Percentiles rank a stretch among this genome's conserved stretches.
Conservation (phyloP, 2,113 vertebrate genomes). For the Hoplias malabaricus region DNA sequence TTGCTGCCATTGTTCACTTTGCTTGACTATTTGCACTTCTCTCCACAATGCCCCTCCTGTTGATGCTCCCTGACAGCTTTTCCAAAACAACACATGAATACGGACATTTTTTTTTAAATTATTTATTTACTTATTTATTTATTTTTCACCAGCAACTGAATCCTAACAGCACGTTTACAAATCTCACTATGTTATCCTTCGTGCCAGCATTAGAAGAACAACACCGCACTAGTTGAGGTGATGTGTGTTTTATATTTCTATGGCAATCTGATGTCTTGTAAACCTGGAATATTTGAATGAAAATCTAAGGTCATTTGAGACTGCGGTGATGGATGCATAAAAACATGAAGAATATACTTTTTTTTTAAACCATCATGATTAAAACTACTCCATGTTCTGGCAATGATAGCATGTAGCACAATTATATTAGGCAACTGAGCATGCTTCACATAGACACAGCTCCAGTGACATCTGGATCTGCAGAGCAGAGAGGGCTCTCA, state of each 20-base stretch:
- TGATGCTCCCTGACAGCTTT: conserved; percentile 41
- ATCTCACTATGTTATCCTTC: neutral
- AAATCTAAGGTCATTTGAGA: no score
- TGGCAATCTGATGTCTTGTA: neutral
- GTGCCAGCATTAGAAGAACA: neutral
- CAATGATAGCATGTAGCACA: neutral
- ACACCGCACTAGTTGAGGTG: neutral
- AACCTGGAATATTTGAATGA: neutral
- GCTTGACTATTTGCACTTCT: conserved; percentile 49
- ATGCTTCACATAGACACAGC: conserved; percentile 24
- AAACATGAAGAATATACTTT: neutral
- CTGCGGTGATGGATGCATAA: neutral
- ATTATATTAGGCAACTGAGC: conserved; percentile 8
- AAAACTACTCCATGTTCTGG: neutral
- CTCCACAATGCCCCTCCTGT: conserved; percentile 37
- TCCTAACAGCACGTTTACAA: neutral
- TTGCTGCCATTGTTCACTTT: conserved; percentile 55
- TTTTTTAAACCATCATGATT: neutral
- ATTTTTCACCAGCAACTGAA: neutral
- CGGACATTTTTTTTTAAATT: conserved; percentile 8
- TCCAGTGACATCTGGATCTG: conserved; percentile 37
- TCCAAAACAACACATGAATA: conserved; percentile 26
- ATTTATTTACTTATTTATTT: no score
- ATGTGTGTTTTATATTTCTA: neutral
- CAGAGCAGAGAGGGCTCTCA: conserved; percentile 41